phyloP scores from a whole-genome alignment of 2,888 invertebrate species.

The Apeira syringaria region DNA sequence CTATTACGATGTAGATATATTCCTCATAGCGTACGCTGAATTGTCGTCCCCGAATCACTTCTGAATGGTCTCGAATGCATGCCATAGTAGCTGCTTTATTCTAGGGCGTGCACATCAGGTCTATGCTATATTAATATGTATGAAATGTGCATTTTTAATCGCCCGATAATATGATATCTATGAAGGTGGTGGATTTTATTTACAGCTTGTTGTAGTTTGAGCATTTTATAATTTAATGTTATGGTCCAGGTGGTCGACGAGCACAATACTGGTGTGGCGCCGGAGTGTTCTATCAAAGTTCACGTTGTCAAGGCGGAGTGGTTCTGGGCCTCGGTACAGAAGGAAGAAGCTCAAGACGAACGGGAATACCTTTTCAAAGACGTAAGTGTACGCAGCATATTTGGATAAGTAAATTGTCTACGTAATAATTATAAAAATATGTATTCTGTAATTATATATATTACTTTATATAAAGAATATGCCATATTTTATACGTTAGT shows the following conservation, averaged over 20 bases:
- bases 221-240: constrained; percentile 2
- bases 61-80: constrained; percentile 54
- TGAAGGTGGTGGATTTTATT: constrained; percentile 16
- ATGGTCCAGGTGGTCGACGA: constrained; percentile 91
- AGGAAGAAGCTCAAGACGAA: constrained; percentile 96
- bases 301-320: constrained; percentile 96
- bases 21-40: constrained; percentile 13
- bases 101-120: constrained; percentile 43
- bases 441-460: too few species aligned
- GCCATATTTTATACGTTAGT: too few species aligned
- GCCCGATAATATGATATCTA: constrained; percentile 15
- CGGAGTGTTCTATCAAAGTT: constrained; percentile 88
- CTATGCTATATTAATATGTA: constrained; percentile 27
- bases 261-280: constrained; percentile 87
- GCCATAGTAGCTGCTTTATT: constrained; percentile 50
- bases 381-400: constrained; percentile 84
- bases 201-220: constrained; percentile 3
- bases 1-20: constrained; percentile 29
- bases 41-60: constrained; percentile 27
- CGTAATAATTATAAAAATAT: too few species aligned
- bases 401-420: too few species aligned
- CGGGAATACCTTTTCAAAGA: constrained; percentile 94
- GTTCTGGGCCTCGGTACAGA: constrained; percentile 99
- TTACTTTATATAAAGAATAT: too few species aligned
- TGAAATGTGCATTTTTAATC: constrained; percentile 31